A percentile compares a stretch with the other conserved stretches of the same genome.
These are phyloP conservation scores for Eucidaris tribuloides DNA, from an alignment of 35 echinoderm and acorn worm species.

Conservation along the genomic window DNA sequence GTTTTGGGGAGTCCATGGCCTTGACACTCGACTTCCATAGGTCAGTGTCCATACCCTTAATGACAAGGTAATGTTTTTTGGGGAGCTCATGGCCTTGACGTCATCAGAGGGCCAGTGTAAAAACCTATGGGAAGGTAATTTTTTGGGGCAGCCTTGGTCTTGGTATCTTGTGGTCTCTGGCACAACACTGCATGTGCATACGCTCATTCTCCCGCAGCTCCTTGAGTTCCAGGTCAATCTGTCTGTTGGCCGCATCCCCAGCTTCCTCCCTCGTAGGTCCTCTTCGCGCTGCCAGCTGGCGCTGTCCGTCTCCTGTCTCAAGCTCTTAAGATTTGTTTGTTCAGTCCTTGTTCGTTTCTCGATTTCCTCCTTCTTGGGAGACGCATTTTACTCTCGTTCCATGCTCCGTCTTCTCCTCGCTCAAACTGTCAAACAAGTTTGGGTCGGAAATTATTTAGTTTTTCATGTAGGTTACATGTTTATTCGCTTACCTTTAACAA, in stretches of 20 bases:
- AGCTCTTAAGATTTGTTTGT: constrained; percentile 76
- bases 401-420: constrained; percentile 94
- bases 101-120: too few species aligned
- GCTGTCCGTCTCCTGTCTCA: constrained; percentile 85
- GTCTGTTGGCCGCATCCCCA: constrained; percentile 66
- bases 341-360: constrained; percentile 96
- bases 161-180: too few species aligned
- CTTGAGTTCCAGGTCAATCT: constrained; percentile 87
- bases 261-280: constrained; percentile 85
- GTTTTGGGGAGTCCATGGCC: too few species aligned
- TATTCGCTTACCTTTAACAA: too few species aligned
- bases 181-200: neutral
- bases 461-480: neutral
- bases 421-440: constrained; percentile 47
- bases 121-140: too few species aligned
- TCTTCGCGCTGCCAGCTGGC: constrained; percentile 86
- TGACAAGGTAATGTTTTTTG: too few species aligned
- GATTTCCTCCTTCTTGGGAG: constrained; percentile 95
- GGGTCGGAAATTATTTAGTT: neutral
- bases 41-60: too few species aligned
- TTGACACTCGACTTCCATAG: too few species aligned
- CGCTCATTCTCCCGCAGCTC: constrained; percentile 77
- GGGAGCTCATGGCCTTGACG: too few species aligned
- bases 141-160: too few species aligned
- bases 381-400: constrained; percentile 78